These are phyloP conservation scores for Mesitornis unicolor DNA, from an alignment of 2,113 vertebrate genomes.

Conservation along the genomic window DNA sequence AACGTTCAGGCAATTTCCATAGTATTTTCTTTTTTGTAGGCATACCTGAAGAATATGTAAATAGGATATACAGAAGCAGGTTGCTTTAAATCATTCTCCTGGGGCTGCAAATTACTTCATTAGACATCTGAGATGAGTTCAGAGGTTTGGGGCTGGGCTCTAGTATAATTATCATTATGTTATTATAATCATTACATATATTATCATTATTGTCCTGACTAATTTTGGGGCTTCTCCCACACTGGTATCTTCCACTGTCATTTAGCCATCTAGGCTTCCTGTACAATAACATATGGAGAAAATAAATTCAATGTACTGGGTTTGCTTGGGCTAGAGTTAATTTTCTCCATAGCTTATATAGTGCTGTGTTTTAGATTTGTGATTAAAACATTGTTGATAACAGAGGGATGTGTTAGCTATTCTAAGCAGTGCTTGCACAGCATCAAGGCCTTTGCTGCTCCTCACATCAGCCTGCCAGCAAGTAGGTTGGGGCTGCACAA, in stretches of 20 bases:
- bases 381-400: not conserved
- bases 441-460: not conserved
- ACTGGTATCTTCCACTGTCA: not conserved
- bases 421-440: not conserved
- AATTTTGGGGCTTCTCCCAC: not conserved
- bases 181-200: too few species aligned
- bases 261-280: not conserved
- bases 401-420: not conserved
- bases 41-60: not conserved
- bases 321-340: not conserved
- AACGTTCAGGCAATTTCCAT: not conserved
- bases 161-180: too few species aligned
- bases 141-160: not conserved
- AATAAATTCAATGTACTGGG: not conserved
- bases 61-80: not conserved
- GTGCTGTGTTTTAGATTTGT: not conserved
- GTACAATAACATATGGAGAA: not conserved
- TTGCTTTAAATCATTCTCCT: not conserved
- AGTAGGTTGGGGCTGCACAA: not conserved
- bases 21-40: not conserved
- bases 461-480: not conserved
- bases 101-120: not conserved
- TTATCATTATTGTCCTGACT: not conserved
- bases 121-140: not conserved
- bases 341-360: not conserved